Evolutionary conservation across 2,797 vertebrate genomes (phyloP).

Genomic region (Hemibagrus guttatus): DNA sequence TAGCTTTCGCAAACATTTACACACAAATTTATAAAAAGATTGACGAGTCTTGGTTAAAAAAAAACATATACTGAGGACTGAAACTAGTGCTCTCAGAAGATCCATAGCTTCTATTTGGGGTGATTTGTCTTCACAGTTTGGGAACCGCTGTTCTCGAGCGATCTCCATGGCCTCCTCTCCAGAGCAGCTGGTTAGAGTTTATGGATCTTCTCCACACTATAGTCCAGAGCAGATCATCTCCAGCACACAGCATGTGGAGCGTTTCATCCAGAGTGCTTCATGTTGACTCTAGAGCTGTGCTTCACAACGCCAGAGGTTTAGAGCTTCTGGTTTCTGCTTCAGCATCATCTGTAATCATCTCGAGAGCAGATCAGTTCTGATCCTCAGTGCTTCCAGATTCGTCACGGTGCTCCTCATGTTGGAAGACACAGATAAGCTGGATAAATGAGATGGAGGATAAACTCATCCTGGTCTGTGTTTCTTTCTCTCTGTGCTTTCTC

Average conservation of each 20-base stretch:
- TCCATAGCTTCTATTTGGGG: neutral
- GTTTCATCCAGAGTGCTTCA: neutral
- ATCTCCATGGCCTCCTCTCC: neutral
- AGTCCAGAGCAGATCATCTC: neutral
- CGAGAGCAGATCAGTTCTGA: neutral
- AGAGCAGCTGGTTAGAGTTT: neutral
- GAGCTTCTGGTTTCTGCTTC: neutral
- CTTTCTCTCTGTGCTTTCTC: neutral
- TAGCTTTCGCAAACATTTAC: neutral
- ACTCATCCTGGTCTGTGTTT: neutral
- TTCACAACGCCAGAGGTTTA: neutral
- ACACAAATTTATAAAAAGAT: neutral
- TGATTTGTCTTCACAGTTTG: neutral
- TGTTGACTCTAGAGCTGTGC: neutral
- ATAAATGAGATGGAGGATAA: neutral
- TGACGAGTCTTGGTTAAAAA: neutral
- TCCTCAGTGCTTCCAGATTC: slow-evolving; percentile 6
- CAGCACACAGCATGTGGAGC: too few species aligned
- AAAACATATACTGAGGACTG: neutral
- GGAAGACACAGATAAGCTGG: neutral
- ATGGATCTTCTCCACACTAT: neutral
- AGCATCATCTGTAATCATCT: neutral
- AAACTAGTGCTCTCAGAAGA: neutral
- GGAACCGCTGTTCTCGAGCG: neutral
- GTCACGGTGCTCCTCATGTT: neutral